A percentile compares a stretch with the other conserved stretches of the same genome.
Evolutionary conservation across 2,888 invertebrate genomes (phyloP).

Genomic region (Parelbella ahira): DNA sequence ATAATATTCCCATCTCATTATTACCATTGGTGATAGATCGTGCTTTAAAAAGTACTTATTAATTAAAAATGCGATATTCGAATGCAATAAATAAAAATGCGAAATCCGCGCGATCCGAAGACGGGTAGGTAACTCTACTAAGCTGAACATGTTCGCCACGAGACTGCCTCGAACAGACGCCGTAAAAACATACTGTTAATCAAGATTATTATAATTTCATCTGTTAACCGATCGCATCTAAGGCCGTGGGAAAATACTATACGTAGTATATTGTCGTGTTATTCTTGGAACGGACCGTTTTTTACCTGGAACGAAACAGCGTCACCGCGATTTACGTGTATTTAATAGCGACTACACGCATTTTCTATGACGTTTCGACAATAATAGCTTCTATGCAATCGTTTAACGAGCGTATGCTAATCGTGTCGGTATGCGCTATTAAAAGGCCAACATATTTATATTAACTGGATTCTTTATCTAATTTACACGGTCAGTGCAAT

Average conservation of each 20-base stretch:
- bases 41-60: too few relatives aligned
- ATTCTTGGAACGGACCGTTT: slow-evolving; percentile 15
- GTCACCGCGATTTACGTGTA: slow-evolving; percentile 2
- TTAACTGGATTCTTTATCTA: background rate
- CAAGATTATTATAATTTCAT: slow-evolving; percentile 2
- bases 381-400: slow-evolving; percentile 12
- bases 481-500: background rate
- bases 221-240: slow-evolving; percentile 7
- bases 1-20: too few relatives aligned
- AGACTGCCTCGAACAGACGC: too few relatives aligned
- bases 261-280: slow-evolving; percentile 1
- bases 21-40: too few relatives aligned
- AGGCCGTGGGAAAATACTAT: slow-evolving; percentile 5
- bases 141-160: too few relatives aligned
- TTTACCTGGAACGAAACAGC: slow-evolving; percentile 16
- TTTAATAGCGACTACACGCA: slow-evolving; percentile 3
- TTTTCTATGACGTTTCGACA: slow-evolving; percentile 3
- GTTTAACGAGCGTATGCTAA: slow-evolving; percentile 11
- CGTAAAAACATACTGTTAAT: background rate
- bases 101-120: too few relatives aligned
- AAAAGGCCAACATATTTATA: slow-evolving; percentile 1
- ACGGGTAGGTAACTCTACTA: too few relatives aligned
- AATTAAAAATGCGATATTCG: too few relatives aligned
- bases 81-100: too few relatives aligned
- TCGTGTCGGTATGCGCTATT: slow-evolving; percentile 9